Percentiles rank a stretch among this genome's conserved stretches.
These are phyloP conservation scores for Odontocolon sp. DNA, from an alignment of 2,888 invertebrate species.

Conservation along the genomic window DNA sequence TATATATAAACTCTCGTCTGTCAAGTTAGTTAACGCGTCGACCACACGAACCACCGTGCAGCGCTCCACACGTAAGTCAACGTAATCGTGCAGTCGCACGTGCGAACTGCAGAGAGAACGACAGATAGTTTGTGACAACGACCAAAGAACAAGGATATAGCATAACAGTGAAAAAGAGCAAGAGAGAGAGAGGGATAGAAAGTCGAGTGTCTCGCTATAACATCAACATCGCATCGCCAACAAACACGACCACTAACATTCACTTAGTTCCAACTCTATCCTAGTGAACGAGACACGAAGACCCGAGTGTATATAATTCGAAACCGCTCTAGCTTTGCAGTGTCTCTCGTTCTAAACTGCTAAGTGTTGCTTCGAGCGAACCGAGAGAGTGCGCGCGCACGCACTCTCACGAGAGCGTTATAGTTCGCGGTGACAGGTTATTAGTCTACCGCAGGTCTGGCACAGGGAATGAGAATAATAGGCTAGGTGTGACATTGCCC, in stretches of 20 bases:
- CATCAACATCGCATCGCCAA: slow-evolving; percentile 13
- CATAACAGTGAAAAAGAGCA: slow-evolving; percentile 21
- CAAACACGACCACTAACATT: too few relatives aligned
- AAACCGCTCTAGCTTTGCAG: too few relatives aligned
- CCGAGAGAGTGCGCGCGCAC: slow-evolving; percentile 45
- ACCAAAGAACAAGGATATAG: neutral
- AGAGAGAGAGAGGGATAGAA: slow-evolving; percentile 45
- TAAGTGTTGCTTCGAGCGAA: neutral
- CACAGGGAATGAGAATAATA: slow-evolving; percentile 73
- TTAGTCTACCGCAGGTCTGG: slow-evolving; percentile 76
- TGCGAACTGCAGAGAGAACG: slow-evolving; percentile 42
- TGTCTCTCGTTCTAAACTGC: too few relatives aligned
- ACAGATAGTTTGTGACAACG: neutral
- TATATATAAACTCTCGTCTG: slow-evolving; percentile 36
- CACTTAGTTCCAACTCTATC: too few relatives aligned
- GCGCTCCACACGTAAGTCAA: slow-evolving; percentile 26
- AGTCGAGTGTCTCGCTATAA: too few relatives aligned
- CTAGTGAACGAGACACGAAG: too few relatives aligned
- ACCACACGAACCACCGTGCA: slow-evolving; percentile 13
- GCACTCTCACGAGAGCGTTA: slow-evolving; percentile 66
- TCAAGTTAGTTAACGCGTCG: slow-evolving; percentile 49
- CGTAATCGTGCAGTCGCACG: slow-evolving; percentile 47
- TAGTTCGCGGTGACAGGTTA: slow-evolving; percentile 67
- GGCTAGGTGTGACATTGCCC: slow-evolving; percentile 77
- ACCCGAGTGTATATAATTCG: too few relatives aligned